phyloP scores from a whole-genome alignment of 1,140 invertebrate species.

The Chironomus tepperi region DNA sequence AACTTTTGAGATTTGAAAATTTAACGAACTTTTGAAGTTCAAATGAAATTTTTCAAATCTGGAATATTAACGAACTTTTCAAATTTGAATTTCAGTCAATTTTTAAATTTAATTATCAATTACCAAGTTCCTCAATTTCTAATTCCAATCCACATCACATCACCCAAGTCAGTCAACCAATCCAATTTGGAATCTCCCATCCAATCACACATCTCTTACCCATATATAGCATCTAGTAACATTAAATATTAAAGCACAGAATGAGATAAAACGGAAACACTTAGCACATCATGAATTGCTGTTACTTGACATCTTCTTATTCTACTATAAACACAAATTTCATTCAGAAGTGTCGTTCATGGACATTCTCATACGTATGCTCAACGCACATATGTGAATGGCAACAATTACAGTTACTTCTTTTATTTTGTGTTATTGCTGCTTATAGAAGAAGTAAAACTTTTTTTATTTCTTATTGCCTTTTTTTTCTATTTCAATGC shows the following conservation, averaged over 20 bases:
- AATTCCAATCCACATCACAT: too few relatives aligned
- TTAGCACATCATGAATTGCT: conserved; percentile 12
- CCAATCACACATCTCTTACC: neutral
- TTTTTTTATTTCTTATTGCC: neutral
- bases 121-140: too few relatives aligned
- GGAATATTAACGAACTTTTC: too few relatives aligned
- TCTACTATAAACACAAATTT: neutral
- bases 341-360: conserved; percentile 1
- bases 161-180: too few relatives aligned
- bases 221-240: neutral
- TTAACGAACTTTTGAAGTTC: too few relatives aligned
- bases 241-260: neutral
- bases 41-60: too few relatives aligned
- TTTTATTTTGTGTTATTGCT: neutral
- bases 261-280: neutral
- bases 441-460: neutral
- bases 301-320: conserved; percentile 13
- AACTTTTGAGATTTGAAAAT: too few relatives aligned
- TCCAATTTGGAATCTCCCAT: too few relatives aligned
- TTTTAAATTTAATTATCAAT: too few relatives aligned
- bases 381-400: conserved; percentile 12
- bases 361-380: neutral
- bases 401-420: conserved; percentile 7
- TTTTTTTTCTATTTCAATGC: neutral
- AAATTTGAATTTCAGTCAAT: too few relatives aligned